A percentile compares a stretch with the other conserved stretches of the same genome.
These are phyloP conservation scores for Agonum fuliginosum DNA, from an alignment of 2,888 invertebrate species.

Conservation along the genomic window DNA sequence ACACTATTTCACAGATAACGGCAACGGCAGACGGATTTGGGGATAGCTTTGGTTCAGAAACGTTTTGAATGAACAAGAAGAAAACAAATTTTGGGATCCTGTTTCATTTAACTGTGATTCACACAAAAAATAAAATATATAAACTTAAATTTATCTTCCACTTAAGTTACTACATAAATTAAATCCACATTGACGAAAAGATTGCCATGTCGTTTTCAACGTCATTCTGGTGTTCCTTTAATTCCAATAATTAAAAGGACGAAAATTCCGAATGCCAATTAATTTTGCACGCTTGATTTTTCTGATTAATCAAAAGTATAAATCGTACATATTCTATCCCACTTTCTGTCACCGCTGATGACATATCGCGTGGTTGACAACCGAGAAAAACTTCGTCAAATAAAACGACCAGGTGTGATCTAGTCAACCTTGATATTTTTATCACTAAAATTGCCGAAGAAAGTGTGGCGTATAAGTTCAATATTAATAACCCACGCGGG, in stretches of 20 bases:
- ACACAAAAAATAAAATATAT: no score
- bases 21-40: no score
- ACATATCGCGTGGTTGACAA: constrained; percentile 40
- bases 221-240: not conserved
- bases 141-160: no score
- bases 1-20: no score
- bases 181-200: not conserved
- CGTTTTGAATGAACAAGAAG: no score
- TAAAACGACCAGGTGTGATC: constrained; percentile 38
- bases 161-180: no score
- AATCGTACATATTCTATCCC: constrained; percentile 20
- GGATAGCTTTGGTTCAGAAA: no score
- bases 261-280: not conserved
- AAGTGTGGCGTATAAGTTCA: not conserved
- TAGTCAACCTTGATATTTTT: constrained; percentile 47
- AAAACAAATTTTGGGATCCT: no score
- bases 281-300: constrained; percentile 32
- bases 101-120: no score
- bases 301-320: constrained; percentile 26
- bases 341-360: constrained; percentile 10
- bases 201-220: not conserved
- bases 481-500: not conserved
- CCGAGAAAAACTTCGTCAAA: constrained; percentile 24
- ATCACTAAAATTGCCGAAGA: constrained; percentile 5
- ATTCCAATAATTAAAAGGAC: not conserved